A percentile compares a stretch with the other conserved stretches of the same genome.
These are phyloP conservation scores for Dromococcyx pavoninus DNA, from an alignment of 2,797 vertebrate genomes.

Conservation along the genomic window DNA sequence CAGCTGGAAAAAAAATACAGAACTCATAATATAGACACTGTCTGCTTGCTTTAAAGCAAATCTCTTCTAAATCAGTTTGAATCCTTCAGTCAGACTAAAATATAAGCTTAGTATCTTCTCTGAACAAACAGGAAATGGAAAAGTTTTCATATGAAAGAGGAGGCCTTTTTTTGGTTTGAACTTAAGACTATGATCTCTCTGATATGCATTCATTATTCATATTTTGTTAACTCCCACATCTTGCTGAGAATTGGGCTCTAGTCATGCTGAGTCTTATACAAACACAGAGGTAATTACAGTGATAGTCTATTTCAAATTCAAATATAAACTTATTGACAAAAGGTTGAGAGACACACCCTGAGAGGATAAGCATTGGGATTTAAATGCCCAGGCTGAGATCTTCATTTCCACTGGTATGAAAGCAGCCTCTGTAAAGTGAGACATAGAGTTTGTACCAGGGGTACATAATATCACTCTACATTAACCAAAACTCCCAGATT, in stretches of 20 bases:
- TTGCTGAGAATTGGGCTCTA: background rate
- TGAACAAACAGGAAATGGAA: constrained; percentile 40
- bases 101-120: constrained; percentile 15
- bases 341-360: background rate
- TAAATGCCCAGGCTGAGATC: background rate
- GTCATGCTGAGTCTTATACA: background rate
- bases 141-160: background rate
- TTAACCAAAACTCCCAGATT: background rate
- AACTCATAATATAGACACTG: constrained; percentile 82
- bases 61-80: constrained; percentile 71
- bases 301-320: background rate
- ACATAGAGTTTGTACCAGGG: background rate
- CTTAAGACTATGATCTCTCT: background rate
- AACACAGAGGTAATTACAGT: constrained; percentile 17
- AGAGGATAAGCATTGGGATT: background rate
- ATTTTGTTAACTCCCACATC: background rate
- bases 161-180: background rate
- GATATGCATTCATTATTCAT: constrained; percentile 28
- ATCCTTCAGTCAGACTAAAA: constrained; percentile 52
- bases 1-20: constrained; percentile 79
- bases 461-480: background rate
- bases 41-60: constrained; percentile 82
- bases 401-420: background rate
- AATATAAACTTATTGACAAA: background rate
- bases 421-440: background rate